phyloP scores from a whole-genome alignment of 2,797 vertebrate species.

The Acanthurus lineatus region DNA sequence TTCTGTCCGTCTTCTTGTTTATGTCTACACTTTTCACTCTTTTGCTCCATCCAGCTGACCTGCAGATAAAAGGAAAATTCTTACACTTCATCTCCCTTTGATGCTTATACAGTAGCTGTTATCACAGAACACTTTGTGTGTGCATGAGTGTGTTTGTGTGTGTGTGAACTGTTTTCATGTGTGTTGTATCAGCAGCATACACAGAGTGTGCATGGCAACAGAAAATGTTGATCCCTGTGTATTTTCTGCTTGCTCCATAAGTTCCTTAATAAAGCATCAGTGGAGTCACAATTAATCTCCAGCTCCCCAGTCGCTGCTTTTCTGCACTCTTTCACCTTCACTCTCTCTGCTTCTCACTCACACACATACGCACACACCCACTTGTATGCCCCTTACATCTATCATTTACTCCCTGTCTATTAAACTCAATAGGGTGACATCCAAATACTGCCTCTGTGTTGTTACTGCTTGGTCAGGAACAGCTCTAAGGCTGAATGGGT shows the following conservation, averaged over 20 bases:
- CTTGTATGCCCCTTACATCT: conserved; percentile 23
- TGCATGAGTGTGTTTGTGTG: background rate
- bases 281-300: conserved; percentile 74
- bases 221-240: conserved; percentile 63
- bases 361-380: background rate
- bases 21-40: conserved; percentile 44
- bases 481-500: conserved; percentile 17
- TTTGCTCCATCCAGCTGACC: conserved; percentile 59
- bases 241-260: conserved; percentile 76
- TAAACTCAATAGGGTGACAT: conserved; percentile 29
- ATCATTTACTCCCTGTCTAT: conserved; percentile 27
- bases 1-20: conserved; percentile 44
- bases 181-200: conserved; percentile 62
- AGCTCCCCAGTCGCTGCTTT: conserved; percentile 45
- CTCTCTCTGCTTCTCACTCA: conserved; percentile 21
- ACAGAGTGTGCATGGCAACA: conserved; percentile 53
- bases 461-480: conserved; percentile 30
- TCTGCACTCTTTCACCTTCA: conserved; percentile 53
- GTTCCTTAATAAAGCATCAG: conserved; percentile 73
- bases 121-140: conserved; percentile 16
- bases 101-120: conserved; percentile 61
- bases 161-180: conserved; percentile 12
- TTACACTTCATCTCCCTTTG: conserved; percentile 62
- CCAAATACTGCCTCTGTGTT: conserved; percentile 1
- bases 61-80: conserved; percentile 72